These are phyloP conservation scores for Pogonomyrmex californicus DNA, from an alignment of 1,140 invertebrate genomes.

Conservation along the genomic window DNA sequence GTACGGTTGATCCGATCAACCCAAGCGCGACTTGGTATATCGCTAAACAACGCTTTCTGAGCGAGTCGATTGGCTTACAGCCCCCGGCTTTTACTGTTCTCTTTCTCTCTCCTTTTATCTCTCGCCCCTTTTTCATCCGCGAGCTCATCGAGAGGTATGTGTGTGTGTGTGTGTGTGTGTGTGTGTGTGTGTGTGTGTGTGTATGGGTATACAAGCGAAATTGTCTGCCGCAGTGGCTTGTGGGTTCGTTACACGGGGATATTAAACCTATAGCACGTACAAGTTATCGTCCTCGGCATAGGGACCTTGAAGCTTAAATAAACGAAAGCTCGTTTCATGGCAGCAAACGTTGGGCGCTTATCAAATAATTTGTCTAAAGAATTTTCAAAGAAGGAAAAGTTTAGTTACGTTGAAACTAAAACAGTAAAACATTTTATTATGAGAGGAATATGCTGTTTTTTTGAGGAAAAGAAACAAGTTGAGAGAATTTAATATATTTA, in stretches of 20 bases:
- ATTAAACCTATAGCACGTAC: constrained; percentile 35
- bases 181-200: no score
- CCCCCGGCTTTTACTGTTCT: constrained; percentile 22
- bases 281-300: constrained; percentile 19
- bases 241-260: constrained; percentile 10
- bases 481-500: background rate
- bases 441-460: background rate
- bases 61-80: constrained; percentile 42
- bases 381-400: background rate
- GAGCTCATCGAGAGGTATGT: background rate
- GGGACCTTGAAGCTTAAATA: constrained; percentile 16
- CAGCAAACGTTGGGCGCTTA: background rate
- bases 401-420: background rate
- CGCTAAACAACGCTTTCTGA: constrained; percentile 62
- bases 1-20: constrained; percentile 67
- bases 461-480: background rate
- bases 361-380: constrained; percentile 14
- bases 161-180: background rate
- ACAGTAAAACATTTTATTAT: background rate
- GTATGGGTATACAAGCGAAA: constrained; percentile 9
- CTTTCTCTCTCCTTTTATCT: background rate
- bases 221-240: constrained; percentile 10
- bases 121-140: background rate
- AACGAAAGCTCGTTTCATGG: background rate
- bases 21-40: constrained; percentile 27